Evolutionary conservation across 1,140 invertebrate genomes (phyloP).

Genomic region (Drosophila lowei): DNA sequence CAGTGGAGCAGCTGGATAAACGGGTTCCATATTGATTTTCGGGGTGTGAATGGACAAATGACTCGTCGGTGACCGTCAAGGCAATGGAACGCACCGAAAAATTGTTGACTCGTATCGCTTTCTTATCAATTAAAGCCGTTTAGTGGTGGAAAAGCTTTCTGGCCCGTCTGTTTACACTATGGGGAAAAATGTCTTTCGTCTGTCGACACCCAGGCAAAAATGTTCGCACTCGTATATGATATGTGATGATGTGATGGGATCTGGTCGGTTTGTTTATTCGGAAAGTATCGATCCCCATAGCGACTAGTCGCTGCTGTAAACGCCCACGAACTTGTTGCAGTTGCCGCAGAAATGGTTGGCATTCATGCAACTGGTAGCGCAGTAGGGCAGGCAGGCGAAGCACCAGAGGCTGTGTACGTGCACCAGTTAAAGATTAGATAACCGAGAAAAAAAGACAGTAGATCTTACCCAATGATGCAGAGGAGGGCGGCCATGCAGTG

Average conservation of each 20-base stretch:
- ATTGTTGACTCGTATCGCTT: slow-evolving; percentile 27
- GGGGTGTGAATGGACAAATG: slow-evolving; percentile 39
- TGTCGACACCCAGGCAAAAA: slow-evolving; percentile 50
- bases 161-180: slow-evolving; percentile 33
- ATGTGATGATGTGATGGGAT: slow-evolving; percentile 20
- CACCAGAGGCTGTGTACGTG: slow-evolving; percentile 82
- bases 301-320: slow-evolving; percentile 81
- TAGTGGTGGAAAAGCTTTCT: slow-evolving; percentile 49
- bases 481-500: slow-evolving; percentile 86
- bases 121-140: slow-evolving; percentile 65
- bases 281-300: slow-evolving; percentile 7
- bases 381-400: slow-evolving; percentile 87
- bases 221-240: slow-evolving; percentile 34
- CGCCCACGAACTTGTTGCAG: slow-evolving; percentile 86
- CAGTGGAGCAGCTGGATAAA: slow-evolving; percentile 60
- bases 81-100: slow-evolving; percentile 35
- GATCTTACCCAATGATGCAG: slow-evolving; percentile 85
- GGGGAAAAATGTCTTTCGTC: slow-evolving; percentile 2
- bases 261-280: slow-evolving; percentile 24
- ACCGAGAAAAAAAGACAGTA: background rate
- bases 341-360: slow-evolving; percentile 88
- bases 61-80: slow-evolving; percentile 5
- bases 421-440: slow-evolving; percentile 38
- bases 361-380: slow-evolving; percentile 86
- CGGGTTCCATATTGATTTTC: slow-evolving; percentile 44